Percentiles rank a stretch among this genome's conserved stretches.
Evolutionary conservation across 2,888 invertebrate genomes (phyloP).

Genomic region (Caenorhabditis imperialis): DNA sequence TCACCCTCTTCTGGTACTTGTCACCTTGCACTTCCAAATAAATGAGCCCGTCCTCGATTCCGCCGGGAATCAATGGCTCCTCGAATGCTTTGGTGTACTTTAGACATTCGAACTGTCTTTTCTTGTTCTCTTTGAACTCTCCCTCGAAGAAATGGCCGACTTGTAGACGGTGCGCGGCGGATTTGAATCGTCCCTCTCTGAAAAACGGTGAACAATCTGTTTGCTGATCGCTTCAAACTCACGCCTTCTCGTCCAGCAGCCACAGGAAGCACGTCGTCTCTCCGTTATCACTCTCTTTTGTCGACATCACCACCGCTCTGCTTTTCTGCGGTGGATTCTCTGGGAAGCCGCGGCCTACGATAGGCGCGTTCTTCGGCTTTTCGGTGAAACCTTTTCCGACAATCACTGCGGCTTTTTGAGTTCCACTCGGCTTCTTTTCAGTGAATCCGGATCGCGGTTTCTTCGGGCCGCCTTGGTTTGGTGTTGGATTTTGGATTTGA

Average conservation of each 20-base stretch:
- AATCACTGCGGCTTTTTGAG: too few species aligned
- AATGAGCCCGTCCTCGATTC: neutral
- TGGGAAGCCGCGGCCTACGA: too few species aligned
- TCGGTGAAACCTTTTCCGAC: too few species aligned
- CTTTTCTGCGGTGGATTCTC: too few species aligned
- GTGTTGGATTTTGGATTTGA: too few species aligned
- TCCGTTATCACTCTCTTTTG: too few species aligned
- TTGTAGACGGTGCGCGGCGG: neutral
- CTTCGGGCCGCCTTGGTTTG: too few species aligned
- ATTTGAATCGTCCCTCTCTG: slow-evolving; percentile 21
- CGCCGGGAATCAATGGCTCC: neutral
- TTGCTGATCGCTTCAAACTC: neutral
- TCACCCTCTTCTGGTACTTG: slow-evolving; percentile 6
- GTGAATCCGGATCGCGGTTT: too few species aligned
- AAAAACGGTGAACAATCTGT: too few species aligned
- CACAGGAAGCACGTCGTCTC: neutral
- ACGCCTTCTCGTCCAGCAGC: slow-evolving; percentile 20
- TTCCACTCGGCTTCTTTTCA: too few species aligned
- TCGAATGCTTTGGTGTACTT: slow-evolving; percentile 1
- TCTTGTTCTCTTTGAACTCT: slow-evolving; percentile 11
- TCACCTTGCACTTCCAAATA: slow-evolving; percentile 23
- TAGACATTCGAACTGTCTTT: slow-evolving; percentile 10
- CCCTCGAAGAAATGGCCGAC: slow-evolving; percentile 27
- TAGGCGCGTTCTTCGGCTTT: too few species aligned
- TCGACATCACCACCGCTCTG: too few species aligned